phyloP scores from a whole-genome alignment of 2,113 vertebrate species.

The Alectura lathami region DNA sequence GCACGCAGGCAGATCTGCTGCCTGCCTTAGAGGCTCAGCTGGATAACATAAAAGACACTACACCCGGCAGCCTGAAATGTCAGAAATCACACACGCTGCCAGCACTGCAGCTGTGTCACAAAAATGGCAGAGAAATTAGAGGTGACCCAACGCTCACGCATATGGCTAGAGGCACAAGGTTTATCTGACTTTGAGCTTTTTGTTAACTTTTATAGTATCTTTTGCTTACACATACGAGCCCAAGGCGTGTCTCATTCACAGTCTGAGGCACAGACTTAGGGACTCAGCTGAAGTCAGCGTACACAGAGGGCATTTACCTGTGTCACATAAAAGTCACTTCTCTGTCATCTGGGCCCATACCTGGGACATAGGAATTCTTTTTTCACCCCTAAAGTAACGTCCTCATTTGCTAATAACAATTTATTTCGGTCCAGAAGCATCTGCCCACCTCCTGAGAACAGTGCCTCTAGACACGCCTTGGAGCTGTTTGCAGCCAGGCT shows the following conservation, averaged over 20 bases:
- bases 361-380: background rate
- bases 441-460: background rate
- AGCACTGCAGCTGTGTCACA: background rate
- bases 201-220: background rate
- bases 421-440: background rate
- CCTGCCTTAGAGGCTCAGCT: background rate
- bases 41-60: background rate
- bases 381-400: background rate
- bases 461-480: no score
- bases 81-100: background rate
- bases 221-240: background rate
- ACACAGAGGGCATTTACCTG: background rate
- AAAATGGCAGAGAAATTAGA: background rate
- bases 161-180: fast-evolving
- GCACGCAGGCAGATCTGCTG: background rate
- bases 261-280: background rate
- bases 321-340: background rate
- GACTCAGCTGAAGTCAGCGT: background rate
- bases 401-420: background rate
- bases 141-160: background rate
- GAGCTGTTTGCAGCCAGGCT: background rate
- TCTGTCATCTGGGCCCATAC: background rate
- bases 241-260: no score
- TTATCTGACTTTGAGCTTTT: background rate
- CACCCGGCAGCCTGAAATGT: background rate